These are phyloP conservation scores for Lycopodina hypogea DNA, from an alignment of 37 sponge, comb jelly and placozoan species.

Conservation along the genomic window DNA sequence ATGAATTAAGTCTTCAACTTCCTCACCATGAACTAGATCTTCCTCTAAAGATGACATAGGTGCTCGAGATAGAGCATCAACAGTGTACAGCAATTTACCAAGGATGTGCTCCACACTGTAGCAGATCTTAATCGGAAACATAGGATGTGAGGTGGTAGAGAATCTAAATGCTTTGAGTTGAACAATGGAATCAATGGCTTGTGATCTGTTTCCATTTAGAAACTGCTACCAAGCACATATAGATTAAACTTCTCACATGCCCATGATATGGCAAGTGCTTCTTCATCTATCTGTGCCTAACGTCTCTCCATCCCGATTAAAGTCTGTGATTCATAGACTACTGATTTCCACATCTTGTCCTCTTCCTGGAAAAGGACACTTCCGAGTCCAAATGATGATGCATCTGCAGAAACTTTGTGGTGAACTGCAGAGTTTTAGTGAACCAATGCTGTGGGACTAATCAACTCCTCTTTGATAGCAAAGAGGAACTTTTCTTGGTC, in stretches of 20 bases:
- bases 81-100: too few species aligned
- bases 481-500: conserved; percentile 32
- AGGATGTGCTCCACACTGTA: conserved; percentile 26
- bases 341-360: too few species aligned
- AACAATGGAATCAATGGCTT: conserved; percentile 47
- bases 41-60: not conserved
- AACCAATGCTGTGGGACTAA: too few species aligned
- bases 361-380: too few species aligned
- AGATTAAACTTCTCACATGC: conserved; percentile 29
- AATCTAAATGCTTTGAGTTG: conserved; percentile 11
- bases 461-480: not conserved
- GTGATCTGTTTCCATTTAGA: conserved; percentile 34
- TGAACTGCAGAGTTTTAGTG: too few species aligned
- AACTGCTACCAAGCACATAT: conserved; percentile 23
- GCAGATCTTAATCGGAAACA: conserved; percentile 25
- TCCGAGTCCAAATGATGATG: too few species aligned
- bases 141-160: conserved; percentile 24
- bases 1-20: not conserved
- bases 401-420: too few species aligned
- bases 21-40: conserved; percentile 6
- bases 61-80: conserved; percentile 34
- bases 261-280: conserved; percentile 42
- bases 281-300: conserved; percentile 49
- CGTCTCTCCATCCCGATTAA: conserved; percentile 38
- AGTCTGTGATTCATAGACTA: conserved; percentile 17